Evolutionary conservation across 2,113 vertebrate species (phyloP).

Genomic region (Rhea pennata): DNA sequence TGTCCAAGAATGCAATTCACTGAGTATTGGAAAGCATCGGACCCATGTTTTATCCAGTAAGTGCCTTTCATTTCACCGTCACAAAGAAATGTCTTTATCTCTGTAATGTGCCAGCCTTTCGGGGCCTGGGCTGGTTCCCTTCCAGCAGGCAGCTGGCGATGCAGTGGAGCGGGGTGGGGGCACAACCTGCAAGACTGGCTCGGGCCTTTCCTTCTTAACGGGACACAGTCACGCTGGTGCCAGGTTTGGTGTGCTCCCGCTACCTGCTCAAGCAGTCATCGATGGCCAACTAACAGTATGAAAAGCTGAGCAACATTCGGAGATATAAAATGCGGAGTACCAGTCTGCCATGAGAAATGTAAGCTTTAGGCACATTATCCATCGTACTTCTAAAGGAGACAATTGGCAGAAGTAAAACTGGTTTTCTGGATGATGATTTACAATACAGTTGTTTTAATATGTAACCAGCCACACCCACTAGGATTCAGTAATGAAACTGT

Average conservation of each 20-base stretch:
- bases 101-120: neutral
- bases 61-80: neutral
- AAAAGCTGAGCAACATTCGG: fast-evolving
- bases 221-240: neutral
- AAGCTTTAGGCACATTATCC: neutral
- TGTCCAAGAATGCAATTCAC: neutral
- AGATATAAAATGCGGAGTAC: neutral
- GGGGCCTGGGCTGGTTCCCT: neutral
- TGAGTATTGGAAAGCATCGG: neutral
- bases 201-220: too few relatives aligned
- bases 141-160: neutral
- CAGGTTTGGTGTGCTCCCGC: neutral
- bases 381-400: neutral
- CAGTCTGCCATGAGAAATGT: neutral
- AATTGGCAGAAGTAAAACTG: neutral
- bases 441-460: neutral
- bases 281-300: neutral
- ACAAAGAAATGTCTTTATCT: neutral
- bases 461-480: neutral
- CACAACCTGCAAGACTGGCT: neutral
- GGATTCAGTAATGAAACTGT: neutral
- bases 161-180: neutral
- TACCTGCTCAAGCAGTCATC: neutral
- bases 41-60: neutral
- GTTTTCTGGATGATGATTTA: neutral